A percentile compares a stretch with the other conserved stretches of the same genome.
phyloP scores from a whole-genome alignment of 2,113 vertebrate genomes.

The Nannospalax galili region DNA sequence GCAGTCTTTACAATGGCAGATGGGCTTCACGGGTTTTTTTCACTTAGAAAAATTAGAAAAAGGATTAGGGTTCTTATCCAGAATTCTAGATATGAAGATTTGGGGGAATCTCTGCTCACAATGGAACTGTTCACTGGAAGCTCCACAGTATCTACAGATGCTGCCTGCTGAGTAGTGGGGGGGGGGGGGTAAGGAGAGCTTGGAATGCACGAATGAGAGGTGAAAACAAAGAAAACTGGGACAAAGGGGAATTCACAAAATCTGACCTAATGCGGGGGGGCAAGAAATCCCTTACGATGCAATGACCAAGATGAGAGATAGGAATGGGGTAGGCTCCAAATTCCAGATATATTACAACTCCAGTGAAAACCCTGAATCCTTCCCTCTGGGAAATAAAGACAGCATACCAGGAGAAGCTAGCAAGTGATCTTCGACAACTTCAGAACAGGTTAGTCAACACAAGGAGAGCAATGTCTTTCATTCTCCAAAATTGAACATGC shows the following conservation, averaged over 20 bases:
- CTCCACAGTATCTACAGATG: neutral
- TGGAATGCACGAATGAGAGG: neutral
- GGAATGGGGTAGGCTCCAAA: neutral
- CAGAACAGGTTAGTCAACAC: neutral
- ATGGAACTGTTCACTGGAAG: neutral
- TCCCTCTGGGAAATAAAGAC: neutral
- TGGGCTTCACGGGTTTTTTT: slow-evolving; percentile 5
- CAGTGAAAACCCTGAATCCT: neutral
- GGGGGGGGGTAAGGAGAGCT: too few relatives aligned
- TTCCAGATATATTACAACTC: neutral
- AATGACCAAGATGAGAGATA: neutral
- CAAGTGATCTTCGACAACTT: neutral
- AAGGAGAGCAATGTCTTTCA: neutral
- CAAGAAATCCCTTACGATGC: too few relatives aligned
- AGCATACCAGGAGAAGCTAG: neutral
- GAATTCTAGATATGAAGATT: neutral
- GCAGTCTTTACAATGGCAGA: neutral
- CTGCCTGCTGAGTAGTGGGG: too few relatives aligned
- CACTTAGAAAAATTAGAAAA: neutral
- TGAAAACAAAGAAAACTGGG: neutral
- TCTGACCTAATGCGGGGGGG: too few relatives aligned
- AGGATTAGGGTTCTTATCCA: neutral
- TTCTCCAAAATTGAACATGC: neutral
- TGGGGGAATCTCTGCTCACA: neutral
- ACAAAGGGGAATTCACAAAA: neutral